Evolutionary conservation across 2,888 invertebrate genomes (phyloP), one percentile per base, ranked within the genome.

Genomic region (Pterobdella sp.): DNA sequence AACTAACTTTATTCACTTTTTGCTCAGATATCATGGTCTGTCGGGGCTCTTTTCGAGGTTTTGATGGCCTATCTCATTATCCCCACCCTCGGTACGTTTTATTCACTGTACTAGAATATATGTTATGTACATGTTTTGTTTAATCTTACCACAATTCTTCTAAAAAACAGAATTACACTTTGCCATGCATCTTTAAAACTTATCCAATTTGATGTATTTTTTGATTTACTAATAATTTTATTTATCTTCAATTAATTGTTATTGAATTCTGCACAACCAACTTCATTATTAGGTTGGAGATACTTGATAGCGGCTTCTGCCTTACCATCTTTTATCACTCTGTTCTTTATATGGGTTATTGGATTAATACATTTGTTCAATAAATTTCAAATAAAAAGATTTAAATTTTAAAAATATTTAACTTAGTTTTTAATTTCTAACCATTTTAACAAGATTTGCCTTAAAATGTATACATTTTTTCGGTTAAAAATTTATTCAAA

Each of bases 41-140:
- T 76, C 18, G 83, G 83, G 4, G 79, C 79, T 18, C 75, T 79
- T 68, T 81, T 82, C 78, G 83, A 83, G 77, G 80, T 83, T 29
- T 74, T 79, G 14, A 74, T 82, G 73, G 82, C 83, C 3, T 74
- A 79, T 63, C 7, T 78, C 0, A 78, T 82, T 26, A 79, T 82
- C 34, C 83, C 83, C 0, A 76, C 77, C 2, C 49, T 63, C 22
- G n/a, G n/a, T n/a, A n/a, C n/a, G n/a, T n/a, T n/a, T n/a, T n/a
- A n/a, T n/a, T n/a, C n/a, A n/a, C n/a, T n/a, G n/a, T n/a, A n/a
- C n/a, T n/a, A n/a, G n/a, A n/a, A n/a, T n/a, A n/a, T n/a, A n/a
- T n/a, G n/a, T n/a, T n/a, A n/a, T n/a, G n/a, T n/a, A n/a, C n/a
- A n/a, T n/a, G n/a, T n/a, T n/a, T n/a, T n/a, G n/a, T n/a, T n/a